Evolutionary conservation across 2,113 vertebrate genomes (phyloP).

Genomic region (Emydocephalus ijimae): DNA sequence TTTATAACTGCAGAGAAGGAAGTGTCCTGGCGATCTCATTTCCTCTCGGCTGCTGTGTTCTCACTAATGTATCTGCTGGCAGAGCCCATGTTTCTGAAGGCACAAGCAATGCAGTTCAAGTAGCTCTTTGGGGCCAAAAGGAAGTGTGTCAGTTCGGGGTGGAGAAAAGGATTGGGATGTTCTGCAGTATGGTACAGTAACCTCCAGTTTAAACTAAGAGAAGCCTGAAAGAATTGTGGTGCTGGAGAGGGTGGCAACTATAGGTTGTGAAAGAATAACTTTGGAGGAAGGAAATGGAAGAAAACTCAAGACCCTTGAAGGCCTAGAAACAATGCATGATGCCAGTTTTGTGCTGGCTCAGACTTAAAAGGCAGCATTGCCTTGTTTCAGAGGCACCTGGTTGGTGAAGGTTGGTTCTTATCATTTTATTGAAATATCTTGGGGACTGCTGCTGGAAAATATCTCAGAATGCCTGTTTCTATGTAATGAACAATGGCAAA

Average conservation of each 20-base stretch:
- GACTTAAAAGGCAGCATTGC: background rate
- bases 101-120: slow-evolving; percentile 13
- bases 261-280: background rate
- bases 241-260: background rate
- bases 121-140: slow-evolving; percentile 44
- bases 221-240: background rate
- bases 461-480: background rate
- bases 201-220: background rate
- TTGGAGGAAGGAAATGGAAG: background rate
- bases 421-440: background rate
- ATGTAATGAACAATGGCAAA: background rate
- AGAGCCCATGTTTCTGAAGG: background rate
- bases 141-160: slow-evolving; percentile 5
- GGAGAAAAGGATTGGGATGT: background rate
- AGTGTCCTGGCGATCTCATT: slow-evolving; percentile 57
- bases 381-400: background rate
- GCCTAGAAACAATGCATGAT: background rate
- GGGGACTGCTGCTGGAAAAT: background rate
- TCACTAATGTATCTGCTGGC: slow-evolving; percentile 62
- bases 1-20: slow-evolving; percentile 38
- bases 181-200: background rate
- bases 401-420: background rate
- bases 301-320: background rate
- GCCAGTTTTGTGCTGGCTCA: background rate
- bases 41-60: slow-evolving; percentile 43